Conservation (phyloP, 1,140 invertebrate genomes). For the Pseudoatta argentina region DNA sequence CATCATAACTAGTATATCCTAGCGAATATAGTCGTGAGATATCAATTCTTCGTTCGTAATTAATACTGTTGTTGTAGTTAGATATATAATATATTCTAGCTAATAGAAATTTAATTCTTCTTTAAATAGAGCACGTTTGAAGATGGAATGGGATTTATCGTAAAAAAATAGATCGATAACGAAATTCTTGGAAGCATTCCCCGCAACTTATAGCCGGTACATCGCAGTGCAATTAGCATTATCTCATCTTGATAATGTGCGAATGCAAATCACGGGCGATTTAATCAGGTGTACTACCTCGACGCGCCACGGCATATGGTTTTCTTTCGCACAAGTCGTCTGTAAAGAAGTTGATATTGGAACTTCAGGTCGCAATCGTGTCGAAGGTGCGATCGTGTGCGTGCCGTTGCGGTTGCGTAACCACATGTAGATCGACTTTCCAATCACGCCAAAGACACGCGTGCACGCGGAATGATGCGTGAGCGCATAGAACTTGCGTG, state of each 20-base stretch:
- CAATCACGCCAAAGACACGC: conserved; percentile 10
- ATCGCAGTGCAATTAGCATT: conserved; percentile 27
- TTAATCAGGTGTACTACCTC: conserved; percentile 18
- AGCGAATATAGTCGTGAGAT: neutral
- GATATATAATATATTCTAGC: neutral
- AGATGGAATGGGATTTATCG: neutral
- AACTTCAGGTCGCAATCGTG: neutral
- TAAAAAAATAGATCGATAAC: neutral
- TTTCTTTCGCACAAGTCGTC: neutral
- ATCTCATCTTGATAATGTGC: conserved; percentile 6
- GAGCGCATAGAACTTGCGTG: conserved; percentile 2
- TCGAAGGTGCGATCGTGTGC: neutral
- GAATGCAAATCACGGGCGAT: conserved; percentile 19
- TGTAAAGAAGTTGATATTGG: neutral
- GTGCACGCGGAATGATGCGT: neutral
- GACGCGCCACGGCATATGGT: neutral
- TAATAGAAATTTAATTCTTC: conserved; percentile 1
- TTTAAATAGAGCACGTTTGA: neutral
- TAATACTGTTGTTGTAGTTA: neutral
- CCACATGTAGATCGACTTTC: conserved; percentile 23
- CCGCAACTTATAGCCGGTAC: neutral
- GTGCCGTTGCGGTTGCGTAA: neutral
- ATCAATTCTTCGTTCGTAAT: neutral
- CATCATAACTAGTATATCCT: conserved; percentile 17
- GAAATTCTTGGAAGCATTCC: neutral